Evolutionary conservation across 2,888 invertebrate genomes (phyloP), one percentile per base, ranked within the genome.

Genomic region (Melolontha melolontha): DNA sequence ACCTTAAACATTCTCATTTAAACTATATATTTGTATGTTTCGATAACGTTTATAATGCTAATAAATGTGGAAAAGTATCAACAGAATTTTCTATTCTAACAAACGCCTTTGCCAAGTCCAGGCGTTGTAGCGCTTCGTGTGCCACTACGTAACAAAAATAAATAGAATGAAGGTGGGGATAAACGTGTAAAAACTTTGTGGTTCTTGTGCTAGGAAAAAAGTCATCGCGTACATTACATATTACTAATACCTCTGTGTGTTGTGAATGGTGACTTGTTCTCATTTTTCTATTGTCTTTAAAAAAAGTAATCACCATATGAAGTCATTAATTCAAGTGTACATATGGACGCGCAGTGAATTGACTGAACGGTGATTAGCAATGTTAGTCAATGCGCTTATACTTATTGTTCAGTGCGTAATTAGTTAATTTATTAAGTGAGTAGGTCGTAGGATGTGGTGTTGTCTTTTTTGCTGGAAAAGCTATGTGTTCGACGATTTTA

Each of bases 341-440:
- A n/a, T 22, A 7, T 41, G 16, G 29, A 34, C 34, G 10, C 8
- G 1, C 34, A 42, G 14, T 44, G 47, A 29, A 59, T 59, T 59
- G 47, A 47, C 47, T 47, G 27, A 29, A 5, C 34, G 34, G n/a
- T 12, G 47, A 59, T 59, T 2, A 29, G 10, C 12, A 59, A 1
- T 59, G 12, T 29, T 54, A 5, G 7, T 34, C 47, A 44, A 44
- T 59, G 44, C 34, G 47, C 47, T 29, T 47, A 14, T 29, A 59
- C 47, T 44, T 59, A 11, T 12, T 41, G 34, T 12, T 1, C 12
- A 27, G 59, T 44, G 44, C 29, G 29, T 59, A 59, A 59, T 59
- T 59, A 59, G 29, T 59, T 59, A 59, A 59, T 27, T 59, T 47
- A 29, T 34, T 59, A 59, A 59, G 44, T 59, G 59, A 59, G 47